A percentile compares a stretch with the other conserved stretches of the same genome.
phyloP scores from a whole-genome alignment of 2,113 vertebrate species.

The Geococcyx californianus region DNA sequence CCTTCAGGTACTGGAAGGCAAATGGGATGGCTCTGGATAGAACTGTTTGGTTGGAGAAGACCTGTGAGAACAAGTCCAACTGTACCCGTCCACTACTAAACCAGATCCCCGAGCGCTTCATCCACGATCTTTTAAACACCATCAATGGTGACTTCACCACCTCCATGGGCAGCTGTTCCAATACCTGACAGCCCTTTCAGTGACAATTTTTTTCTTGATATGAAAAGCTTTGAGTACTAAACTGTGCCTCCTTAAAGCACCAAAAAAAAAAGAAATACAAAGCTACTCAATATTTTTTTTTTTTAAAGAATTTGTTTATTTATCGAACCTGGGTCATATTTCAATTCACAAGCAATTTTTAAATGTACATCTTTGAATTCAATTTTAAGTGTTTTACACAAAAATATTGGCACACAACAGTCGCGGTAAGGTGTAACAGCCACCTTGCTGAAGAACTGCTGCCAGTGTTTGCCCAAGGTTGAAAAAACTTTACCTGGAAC shows the following conservation, averaged over 20 bases:
- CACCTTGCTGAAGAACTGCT: conserved; percentile 75
- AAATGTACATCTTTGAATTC: conserved; percentile 85
- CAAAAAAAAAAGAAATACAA: neutral
- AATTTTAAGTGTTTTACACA: conserved; percentile 75
- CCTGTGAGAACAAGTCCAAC: too few relatives aligned
- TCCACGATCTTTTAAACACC: too few relatives aligned
- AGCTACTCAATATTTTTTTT: neutral
- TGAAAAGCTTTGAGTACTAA: neutral
- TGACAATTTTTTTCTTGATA: too few relatives aligned
- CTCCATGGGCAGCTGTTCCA: too few relatives aligned
- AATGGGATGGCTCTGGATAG: too few relatives aligned
- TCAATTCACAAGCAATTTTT: conserved; percentile 82
- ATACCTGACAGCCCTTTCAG: too few relatives aligned
- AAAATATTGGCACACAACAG: conserved; percentile 77
- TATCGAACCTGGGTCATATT: conserved; percentile 89
- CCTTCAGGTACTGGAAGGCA: too few relatives aligned
- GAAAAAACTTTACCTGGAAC: conserved; percentile 81
- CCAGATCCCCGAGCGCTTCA: too few relatives aligned
- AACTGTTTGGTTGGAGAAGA: too few relatives aligned
- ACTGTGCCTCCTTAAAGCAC: neutral
- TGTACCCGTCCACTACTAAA: too few relatives aligned
- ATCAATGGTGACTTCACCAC: too few relatives aligned
- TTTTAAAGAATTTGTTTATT: conserved; percentile 92
- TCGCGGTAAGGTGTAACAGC: conserved; percentile 49
- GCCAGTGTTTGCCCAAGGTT: conserved; percentile 73